Percentiles rank a stretch among this genome's conserved stretches.
Evolutionary conservation across 2,797 vertebrate genomes (phyloP).

Genomic region (Fistularia commersonii): DNA sequence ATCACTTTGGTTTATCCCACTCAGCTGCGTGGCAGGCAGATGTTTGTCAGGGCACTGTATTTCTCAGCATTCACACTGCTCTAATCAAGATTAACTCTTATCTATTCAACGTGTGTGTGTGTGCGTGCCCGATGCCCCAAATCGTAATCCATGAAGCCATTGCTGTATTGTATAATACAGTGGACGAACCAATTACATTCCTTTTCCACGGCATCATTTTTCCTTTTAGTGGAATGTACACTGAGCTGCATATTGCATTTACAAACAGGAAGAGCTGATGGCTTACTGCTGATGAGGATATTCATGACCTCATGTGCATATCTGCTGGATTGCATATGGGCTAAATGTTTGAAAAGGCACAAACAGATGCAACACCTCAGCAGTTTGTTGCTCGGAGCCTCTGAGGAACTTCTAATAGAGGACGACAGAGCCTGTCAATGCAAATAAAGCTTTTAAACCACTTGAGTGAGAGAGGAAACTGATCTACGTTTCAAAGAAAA

Average conservation of each 20-base stretch:
- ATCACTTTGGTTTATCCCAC: slow-evolving; percentile 78
- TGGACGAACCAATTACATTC: slow-evolving; percentile 58
- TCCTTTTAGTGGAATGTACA: slow-evolving; percentile 25
- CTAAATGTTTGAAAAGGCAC: slow-evolving; percentile 33
- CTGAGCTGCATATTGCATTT: slow-evolving; percentile 9
- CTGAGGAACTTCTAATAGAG: slow-evolving; percentile 56
- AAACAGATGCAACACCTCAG: slow-evolving; percentile 50
- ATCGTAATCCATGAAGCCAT: slow-evolving; percentile 59
- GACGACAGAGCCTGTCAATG: slow-evolving; percentile 32
- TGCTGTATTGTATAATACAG: slow-evolving; percentile 63
- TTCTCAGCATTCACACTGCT: slow-evolving; percentile 67
- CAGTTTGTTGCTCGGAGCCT: slow-evolving; percentile 35
- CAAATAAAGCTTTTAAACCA: slow-evolving; percentile 47
- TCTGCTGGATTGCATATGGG: slow-evolving; percentile 7
- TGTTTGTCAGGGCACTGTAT: slow-evolving; percentile 72
- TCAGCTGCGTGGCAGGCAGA: slow-evolving; percentile 65
- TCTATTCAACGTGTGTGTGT: slow-evolving; percentile 29
- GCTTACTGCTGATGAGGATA: slow-evolving; percentile 19
- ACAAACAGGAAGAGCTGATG: too few relatives aligned
- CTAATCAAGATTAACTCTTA: slow-evolving; percentile 73
- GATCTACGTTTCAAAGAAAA: slow-evolving; percentile 21
- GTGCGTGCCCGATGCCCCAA: slow-evolving; percentile 47
- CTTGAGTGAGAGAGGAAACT: slow-evolving; percentile 25
- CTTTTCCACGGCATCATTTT: slow-evolving; percentile 45
- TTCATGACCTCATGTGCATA: slow-evolving; percentile 22